Base-by-base conservation (phyloP, 2,888 invertebrate genomes). In the Drosophila emarginata region DNA sequence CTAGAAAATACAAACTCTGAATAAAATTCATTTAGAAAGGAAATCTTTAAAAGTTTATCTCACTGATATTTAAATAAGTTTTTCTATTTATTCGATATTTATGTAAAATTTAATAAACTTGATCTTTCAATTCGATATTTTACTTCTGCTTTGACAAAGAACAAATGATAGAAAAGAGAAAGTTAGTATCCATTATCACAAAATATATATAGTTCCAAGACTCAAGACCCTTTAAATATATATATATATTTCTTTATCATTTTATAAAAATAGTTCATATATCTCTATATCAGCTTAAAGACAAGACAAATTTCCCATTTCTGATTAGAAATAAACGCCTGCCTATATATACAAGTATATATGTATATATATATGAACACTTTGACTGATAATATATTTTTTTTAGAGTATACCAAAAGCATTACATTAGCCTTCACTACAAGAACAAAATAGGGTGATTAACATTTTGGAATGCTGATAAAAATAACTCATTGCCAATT, bases 401-500 rank as follows among this genome's bases (percentile, higher is more conserved):
- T 23, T 2, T 14, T 39, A 39, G 39, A 14, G 39, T 39, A 39
- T 32, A 32, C 32, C 32, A 32, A 32, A 39, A 39, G 14, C 39
- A 14, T 6, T 39, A 39, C 14, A 15, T 45, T 45, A 45, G 45
- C 4, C 21, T 45, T 45, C 45, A 21, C 18, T 45, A 45, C 52
- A 59, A 45, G 9, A 50, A 66, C 51, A 57, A 14, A 63, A 66
- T 56, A 23, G 28, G 14, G 40, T 64, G 64, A 71, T 70, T 64
- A 61, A 45, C 61, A 70, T 70, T 70, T 62, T 58, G 58, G 63
- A 71, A 60, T 64, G 64, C 70, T 71, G 71, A 71, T 71, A 71
- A 70, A 69, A 71, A 21, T 64, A 64, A 60, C 39, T 70, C 39
- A 68, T 54, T 58, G 63, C 50, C 68, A 63, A 56, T 52, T 39